These are phyloP conservation scores for Neoitamus cyanurus DNA, from an alignment of 2,888 invertebrate species.

Conservation along the genomic window DNA sequence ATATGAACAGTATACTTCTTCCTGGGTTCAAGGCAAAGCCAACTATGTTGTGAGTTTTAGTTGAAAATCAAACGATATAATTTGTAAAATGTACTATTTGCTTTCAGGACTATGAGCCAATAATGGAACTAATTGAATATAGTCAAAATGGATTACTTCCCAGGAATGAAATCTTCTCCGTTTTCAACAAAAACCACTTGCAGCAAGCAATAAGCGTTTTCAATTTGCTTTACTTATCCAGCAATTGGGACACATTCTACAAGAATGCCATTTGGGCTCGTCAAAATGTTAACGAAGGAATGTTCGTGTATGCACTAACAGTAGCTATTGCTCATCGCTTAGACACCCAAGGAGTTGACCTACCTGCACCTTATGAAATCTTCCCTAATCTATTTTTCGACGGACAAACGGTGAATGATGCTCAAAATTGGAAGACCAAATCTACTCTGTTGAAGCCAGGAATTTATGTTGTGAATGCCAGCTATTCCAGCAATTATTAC, in stretches of 20 bases:
- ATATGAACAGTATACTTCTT: slow-evolving; percentile 6
- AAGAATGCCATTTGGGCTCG: slow-evolving; percentile 72
- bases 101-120: slow-evolving; percentile 45
- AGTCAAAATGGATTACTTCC: slow-evolving; percentile 66
- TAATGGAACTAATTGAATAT: slow-evolving; percentile 37
- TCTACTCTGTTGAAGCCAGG: not conserved
- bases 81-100: not conserved
- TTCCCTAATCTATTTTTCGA: slow-evolving; percentile 82
- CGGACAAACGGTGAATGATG: slow-evolving; percentile 76
- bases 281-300: slow-evolving; percentile 76
- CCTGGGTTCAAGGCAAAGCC: slow-evolving; percentile 38
- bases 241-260: slow-evolving; percentile 72
- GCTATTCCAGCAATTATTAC: slow-evolving; percentile 69
- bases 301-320: slow-evolving; percentile 78
- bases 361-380: slow-evolving; percentile 82
- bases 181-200: slow-evolving; percentile 67
- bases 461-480: not conserved
- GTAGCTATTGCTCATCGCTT: slow-evolving; percentile 75
- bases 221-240: slow-evolving; percentile 71
- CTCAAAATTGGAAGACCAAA: slow-evolving; percentile 61
- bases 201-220: slow-evolving; percentile 70
- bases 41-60: slow-evolving; percentile 41
- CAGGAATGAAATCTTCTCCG: slow-evolving; percentile 68
- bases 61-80: not conserved
- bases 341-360: slow-evolving; percentile 74